A percentile compares a stretch with the other conserved stretches of the same genome.
Conservation (phyloP, 1,140 invertebrate genomes). For the Bacillus rossius region DNA sequence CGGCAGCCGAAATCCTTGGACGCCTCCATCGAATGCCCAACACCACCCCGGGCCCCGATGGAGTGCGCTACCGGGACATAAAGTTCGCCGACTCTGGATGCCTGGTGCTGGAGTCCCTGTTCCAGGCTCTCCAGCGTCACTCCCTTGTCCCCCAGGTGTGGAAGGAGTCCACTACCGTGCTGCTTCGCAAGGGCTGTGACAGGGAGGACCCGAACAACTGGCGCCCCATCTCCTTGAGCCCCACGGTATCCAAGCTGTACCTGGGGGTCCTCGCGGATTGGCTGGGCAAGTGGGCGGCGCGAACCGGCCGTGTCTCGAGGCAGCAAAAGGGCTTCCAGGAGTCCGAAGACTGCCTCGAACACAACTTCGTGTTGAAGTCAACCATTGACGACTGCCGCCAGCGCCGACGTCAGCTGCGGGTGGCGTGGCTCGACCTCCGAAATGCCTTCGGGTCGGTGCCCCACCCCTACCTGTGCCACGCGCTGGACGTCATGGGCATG, state of each 20-base stretch:
- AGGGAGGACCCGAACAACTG: constrained; percentile 11
- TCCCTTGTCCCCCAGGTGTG: not conserved
- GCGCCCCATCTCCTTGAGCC: constrained; percentile 12
- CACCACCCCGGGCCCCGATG: constrained; percentile 1
- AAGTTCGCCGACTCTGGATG: not conserved
- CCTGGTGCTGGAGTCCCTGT: not conserved
- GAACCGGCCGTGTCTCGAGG: not conserved
- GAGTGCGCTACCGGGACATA: not conserved
- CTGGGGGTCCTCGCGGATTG: not conserved
- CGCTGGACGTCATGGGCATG: not conserved
- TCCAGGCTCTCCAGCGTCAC: not conserved
- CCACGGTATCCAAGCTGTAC: constrained; percentile 17
- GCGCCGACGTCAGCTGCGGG: not conserved
- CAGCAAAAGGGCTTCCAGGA: constrained; percentile 21
- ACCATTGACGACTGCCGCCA: not conserved
- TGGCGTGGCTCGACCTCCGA: constrained; percentile 6
- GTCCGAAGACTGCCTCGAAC: constrained; percentile 22
- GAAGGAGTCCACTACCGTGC: constrained; percentile 20
- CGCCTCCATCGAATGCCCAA: no score
- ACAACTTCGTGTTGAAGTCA: constrained; percentile 18
- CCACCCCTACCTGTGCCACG: constrained; percentile 1
- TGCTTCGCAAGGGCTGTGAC: no score
- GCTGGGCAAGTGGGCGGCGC: constrained; percentile 1
- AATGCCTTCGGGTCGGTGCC: constrained; percentile 6
- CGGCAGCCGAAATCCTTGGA: no score